Evolutionary conservation across 2,888 invertebrate genomes (phyloP).

Genomic region (Blera fallax): DNA sequence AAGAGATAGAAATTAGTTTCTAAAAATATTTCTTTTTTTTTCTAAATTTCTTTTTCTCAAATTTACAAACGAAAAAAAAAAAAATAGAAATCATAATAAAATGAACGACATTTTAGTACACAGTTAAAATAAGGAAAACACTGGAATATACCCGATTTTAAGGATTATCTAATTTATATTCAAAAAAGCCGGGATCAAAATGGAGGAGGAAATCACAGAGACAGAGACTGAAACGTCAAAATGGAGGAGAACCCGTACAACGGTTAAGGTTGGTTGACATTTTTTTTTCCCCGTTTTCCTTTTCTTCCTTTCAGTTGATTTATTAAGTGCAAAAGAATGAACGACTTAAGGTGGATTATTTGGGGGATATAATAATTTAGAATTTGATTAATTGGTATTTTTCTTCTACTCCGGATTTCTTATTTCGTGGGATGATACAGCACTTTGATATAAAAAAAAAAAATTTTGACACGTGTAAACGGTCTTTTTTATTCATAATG

Average conservation of each 20-base stretch:
- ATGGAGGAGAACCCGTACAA: conserved; percentile 63
- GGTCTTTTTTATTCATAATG: not conserved
- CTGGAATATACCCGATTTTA: conserved; percentile 22
- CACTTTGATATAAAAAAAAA: not conserved
- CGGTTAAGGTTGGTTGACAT: conserved; percentile 55
- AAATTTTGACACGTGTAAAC: conserved; percentile 27
- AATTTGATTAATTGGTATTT: conserved; percentile 3
- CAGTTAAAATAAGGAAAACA: conserved; percentile 29
- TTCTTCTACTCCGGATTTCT: not conserved
- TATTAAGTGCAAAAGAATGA: conserved; percentile 6
- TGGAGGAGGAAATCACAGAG: conserved; percentile 64
- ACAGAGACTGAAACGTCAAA: conserved; percentile 53
- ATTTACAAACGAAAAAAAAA: conserved; percentile 14
- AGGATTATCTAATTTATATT: conserved; percentile 24
- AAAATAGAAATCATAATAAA: conserved; percentile 29
- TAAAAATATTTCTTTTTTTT: conserved; percentile 41
- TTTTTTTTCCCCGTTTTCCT: too few relatives aligned
- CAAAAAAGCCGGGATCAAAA: conserved; percentile 21
- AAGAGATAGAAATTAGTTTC: conserved; percentile 26
- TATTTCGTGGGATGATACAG: not conserved
- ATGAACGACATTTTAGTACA: conserved; percentile 29
- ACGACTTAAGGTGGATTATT: not conserved
- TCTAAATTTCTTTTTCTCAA: not conserved
- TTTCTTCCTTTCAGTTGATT: not conserved
- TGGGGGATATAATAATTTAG: not conserved